These are phyloP conservation scores for Balanococcus diminutus DNA, from an alignment of 2,888 invertebrate genomes.

Conservation along the genomic window DNA sequence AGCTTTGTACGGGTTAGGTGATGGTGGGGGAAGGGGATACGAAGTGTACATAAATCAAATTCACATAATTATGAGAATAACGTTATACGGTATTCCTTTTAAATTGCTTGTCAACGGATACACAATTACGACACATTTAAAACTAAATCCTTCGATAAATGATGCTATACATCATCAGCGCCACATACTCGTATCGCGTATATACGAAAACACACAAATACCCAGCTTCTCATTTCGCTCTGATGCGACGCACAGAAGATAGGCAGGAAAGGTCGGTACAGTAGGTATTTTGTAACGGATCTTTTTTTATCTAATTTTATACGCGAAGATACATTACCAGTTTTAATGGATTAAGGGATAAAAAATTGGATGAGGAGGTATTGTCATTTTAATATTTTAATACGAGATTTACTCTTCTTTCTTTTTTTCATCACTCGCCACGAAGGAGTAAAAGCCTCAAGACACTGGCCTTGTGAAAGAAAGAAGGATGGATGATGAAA, in stretches of 20 bases:
- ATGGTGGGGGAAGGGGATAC: neutral
- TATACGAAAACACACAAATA: neutral
- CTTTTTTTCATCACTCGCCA: neutral
- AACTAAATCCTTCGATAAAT: conserved; percentile 29
- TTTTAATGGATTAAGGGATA: neutral
- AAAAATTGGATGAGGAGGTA: neutral
- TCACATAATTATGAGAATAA: conserved; percentile 21
- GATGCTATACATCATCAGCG: conserved; percentile 11
- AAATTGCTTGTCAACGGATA: conserved; percentile 28
- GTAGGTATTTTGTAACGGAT: neutral
- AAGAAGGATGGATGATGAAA: neutral
- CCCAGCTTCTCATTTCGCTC: neutral
- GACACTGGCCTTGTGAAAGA: neutral
- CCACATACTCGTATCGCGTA: neutral
- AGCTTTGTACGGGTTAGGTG: neutral
- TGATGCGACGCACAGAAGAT: neutral
- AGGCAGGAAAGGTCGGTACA: too few relatives aligned
- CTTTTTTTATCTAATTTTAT: neutral
- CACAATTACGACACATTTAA: conserved; percentile 28
- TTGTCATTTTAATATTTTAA: conserved; percentile 7
- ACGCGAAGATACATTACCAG: neutral
- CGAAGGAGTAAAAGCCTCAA: neutral
- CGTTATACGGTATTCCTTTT: conserved; percentile 1
- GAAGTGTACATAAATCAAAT: conserved; percentile 14
- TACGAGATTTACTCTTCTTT: neutral